Evolutionary conservation across 2,113 vertebrate genomes (phyloP), one percentile per base, ranked within the genome.

Genomic region (Brachyistius frenatus): DNA sequence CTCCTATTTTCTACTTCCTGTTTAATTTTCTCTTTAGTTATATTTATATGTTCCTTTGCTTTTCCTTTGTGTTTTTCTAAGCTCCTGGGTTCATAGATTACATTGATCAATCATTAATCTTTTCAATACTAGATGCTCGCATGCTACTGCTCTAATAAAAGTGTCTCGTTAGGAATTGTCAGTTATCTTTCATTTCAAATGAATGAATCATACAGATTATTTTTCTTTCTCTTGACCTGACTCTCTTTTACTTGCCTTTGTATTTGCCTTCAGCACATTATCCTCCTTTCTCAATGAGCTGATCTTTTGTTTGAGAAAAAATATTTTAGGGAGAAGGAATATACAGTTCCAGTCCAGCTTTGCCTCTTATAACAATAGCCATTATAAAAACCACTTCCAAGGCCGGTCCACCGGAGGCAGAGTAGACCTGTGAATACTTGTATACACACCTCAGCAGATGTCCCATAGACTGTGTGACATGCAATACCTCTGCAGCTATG

Each of bases 351-450:
- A 37, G 49, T 77, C 73, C 71, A 67, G 66, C 79, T 60, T 81
- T 86, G 82, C 52, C 80, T 84, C 54, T 77, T 81, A 8, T 54
- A 80, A 89, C 85, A 91, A 86, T 61, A 78, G 67, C 58, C 41
- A 69, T 23, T 23, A 23, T 23, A 23, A 23, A 23, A 23, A 23
- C 23, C 23, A 23, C 23, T 23, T 23, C 23, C 23, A 23, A 23
- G 46, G 23, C 55, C 5, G 47, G 46, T 73, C 37, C 76, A 79
- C 76, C 87, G 52, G 72, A 75, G 73, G 74, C 78, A 49, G 16
- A 31, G 39, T 36, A 64, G 36, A 71, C 50, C 65, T 87, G 73
- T 82, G 76, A 61, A 55, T 77, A 57, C 55, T 47, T 77, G 71
- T 79, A 67, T 56, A 84, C 76, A 87, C 83, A 77, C 69, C 63